Base-by-base conservation (phyloP, 2,888 invertebrate species). In the Latrodectus hesperus region DNA sequence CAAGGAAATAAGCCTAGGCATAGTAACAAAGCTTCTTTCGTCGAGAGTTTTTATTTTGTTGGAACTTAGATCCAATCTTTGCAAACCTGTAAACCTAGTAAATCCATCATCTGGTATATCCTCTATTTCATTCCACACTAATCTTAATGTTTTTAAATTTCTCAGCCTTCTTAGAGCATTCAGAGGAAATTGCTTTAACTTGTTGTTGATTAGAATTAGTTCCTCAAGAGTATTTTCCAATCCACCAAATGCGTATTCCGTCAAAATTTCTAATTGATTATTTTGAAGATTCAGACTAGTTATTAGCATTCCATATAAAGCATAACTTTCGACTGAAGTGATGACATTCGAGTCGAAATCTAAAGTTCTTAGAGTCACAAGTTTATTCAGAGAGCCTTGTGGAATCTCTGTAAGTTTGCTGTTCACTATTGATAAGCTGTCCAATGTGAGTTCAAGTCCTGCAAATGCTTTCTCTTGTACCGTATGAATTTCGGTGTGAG, bases 161-260 rank as follows among this genome's bases (percentile, higher is more conserved):
- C 91, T 95, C 89, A 98, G 93, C 90, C 96, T 94, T 84, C 95
- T 94, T 90, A 98, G 92, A 2, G 97, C 95, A 90, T 95, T 93
- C 93, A 97, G 95, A 0, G 97, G 97, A 92, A 98, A 97, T 84
- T 94, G 93, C 90, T 95, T 95, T 17, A 98, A 93, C 91, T 96
- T 96, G 92, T 98, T 98, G 93, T 97, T 97, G 70, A 96, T 95
- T 90, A 98, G 93, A 92, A 97, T 96, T 90, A 98, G 94, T 93
- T 97, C 97, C 85, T 95, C 95, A 89, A 98, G 93, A 51, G 95
- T 94, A 84, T 94, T 94, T 92, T 96, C 96, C 87, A 97, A 93
- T 0, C 96, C 96, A 76, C 95, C 94, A 91, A 97, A 97, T 10
- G 96, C 96, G 91, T 96, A 95, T 91, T 97, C 96, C 1, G 96